Evolutionary conservation across 2,888 invertebrate genomes (phyloP).

Genomic region (Diarsia dahlii): DNA sequence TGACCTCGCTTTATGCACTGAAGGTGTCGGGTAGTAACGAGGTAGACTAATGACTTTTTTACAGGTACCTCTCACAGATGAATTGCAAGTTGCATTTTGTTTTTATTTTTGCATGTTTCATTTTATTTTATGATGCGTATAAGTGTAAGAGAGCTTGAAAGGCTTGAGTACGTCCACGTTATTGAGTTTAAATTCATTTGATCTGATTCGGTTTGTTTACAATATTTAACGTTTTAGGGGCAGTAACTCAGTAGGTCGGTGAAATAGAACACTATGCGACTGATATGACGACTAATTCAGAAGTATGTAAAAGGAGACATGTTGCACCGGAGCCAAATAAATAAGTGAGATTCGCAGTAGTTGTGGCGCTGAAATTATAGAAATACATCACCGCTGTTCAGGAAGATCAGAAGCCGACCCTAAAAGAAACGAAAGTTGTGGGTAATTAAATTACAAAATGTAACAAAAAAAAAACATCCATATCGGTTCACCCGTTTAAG

Average conservation of each 20-base stretch:
- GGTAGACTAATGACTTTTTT: constrained; percentile 33
- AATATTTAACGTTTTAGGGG: not conserved
- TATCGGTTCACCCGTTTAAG: no score
- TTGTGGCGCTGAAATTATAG: not conserved
- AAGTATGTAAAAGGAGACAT: not conserved
- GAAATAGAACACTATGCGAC: not conserved
- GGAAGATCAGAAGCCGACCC: not conserved
- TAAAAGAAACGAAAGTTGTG: not conserved
- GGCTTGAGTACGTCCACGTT: not conserved
- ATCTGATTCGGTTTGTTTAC: not conserved
- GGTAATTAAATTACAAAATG: not conserved
- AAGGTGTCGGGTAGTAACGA: constrained; percentile 14
- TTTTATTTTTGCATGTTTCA: constrained; percentile 12
- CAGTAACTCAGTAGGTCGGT: not conserved
- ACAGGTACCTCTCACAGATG: constrained; percentile 4
- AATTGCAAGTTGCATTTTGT: constrained; percentile 24
- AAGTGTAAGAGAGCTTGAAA: not conserved
- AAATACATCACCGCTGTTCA: not conserved
- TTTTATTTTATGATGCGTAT: constrained; percentile 14
- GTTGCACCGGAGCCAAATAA: not conserved
- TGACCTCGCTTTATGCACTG: constrained; percentile 36
- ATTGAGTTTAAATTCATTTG: not conserved
- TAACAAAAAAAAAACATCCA: no score
- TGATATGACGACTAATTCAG: not conserved
- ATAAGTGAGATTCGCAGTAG: not conserved